phyloP scores from a whole-genome alignment of 1,140 invertebrate species.

The Cardiocondyla obscurior region DNA sequence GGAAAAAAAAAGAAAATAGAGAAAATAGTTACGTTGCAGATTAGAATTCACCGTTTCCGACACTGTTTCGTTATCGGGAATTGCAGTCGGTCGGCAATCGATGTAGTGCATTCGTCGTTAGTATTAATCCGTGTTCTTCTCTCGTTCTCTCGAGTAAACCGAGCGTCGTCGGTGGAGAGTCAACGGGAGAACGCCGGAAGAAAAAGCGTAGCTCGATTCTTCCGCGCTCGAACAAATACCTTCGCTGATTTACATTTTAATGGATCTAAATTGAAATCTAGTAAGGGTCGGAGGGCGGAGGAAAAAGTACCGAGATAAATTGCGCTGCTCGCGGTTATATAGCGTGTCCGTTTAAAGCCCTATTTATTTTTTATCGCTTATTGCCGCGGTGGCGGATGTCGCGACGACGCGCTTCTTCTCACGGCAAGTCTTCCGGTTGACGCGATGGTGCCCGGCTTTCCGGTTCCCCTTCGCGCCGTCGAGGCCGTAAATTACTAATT shows the following conservation, averaged over 20 bases:
- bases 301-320: constrained; percentile 66
- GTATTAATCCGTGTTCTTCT: not conserved
- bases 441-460: not conserved
- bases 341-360: constrained; percentile 63
- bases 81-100: not conserved
- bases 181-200: constrained; percentile 16
- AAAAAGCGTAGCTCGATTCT: constrained; percentile 55
- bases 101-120: constrained; percentile 9
- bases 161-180: constrained; percentile 6
- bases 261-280: constrained; percentile 79
- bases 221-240: constrained; percentile 67
- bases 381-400: constrained; percentile 32
- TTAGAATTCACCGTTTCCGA: not conserved
- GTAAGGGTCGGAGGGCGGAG: not conserved
- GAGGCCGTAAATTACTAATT: constrained; percentile 68
- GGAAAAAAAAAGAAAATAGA: not conserved
- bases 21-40: not conserved
- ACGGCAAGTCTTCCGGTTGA: not conserved
- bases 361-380: constrained; percentile 71
- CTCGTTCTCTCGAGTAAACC: constrained; percentile 7
- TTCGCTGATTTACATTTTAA: constrained; percentile 76
- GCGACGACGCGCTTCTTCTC: constrained; percentile 32
- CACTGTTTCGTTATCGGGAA: not conserved
- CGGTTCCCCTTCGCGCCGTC: not conserved
- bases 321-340: constrained; percentile 47